These are phyloP conservation scores for Acanthopagrus latus DNA, from an alignment of 2,797 vertebrate species.

Conservation along the genomic window DNA sequence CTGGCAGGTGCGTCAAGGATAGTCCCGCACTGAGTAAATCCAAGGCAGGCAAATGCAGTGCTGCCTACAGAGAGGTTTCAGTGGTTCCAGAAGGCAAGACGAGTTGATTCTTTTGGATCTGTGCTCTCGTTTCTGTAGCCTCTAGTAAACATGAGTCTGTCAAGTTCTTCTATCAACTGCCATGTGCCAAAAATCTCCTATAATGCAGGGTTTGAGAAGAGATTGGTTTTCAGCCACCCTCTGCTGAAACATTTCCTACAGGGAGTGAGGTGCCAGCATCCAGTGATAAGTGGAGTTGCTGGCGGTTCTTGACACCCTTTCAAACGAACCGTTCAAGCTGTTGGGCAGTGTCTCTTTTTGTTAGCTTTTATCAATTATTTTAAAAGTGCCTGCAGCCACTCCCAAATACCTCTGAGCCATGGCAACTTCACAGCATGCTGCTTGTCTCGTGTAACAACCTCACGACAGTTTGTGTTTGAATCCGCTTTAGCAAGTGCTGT, in stretches of 20 bases:
- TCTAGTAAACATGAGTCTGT: constrained; percentile 60
- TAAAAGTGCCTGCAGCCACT: constrained; percentile 48
- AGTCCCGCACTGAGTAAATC: constrained; percentile 40
- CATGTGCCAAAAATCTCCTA: constrained; percentile 63
- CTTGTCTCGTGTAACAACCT: constrained; percentile 28
- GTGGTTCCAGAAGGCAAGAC: constrained; percentile 34
- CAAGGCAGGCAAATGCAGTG: constrained; percentile 35
- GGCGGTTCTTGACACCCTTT: constrained; percentile 74
- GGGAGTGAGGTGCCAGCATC: constrained; percentile 72
- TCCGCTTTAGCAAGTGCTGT: constrained; percentile 33
- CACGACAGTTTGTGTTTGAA: constrained; percentile 31
- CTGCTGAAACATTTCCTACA: constrained; percentile 68
- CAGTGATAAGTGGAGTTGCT: constrained; percentile 75
- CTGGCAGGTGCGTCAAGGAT: constrained; percentile 39
- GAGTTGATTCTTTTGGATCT: constrained; percentile 48
- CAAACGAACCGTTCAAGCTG: constrained; percentile 69
- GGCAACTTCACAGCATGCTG: constrained; percentile 25
- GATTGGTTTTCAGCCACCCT: constrained; percentile 72
- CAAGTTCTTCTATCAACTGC: constrained; percentile 59
- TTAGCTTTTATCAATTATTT: constrained; percentile 57
- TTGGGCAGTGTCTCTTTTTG: constrained; percentile 44
- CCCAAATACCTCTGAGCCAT: constrained; percentile 47
- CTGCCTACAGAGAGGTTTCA: constrained; percentile 42
- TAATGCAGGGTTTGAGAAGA: constrained; percentile 57
- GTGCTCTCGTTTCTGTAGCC: constrained; percentile 40